phyloP scores from a whole-genome alignment of 2,888 invertebrate species.

The Drosophila kambysellisi region DNA sequence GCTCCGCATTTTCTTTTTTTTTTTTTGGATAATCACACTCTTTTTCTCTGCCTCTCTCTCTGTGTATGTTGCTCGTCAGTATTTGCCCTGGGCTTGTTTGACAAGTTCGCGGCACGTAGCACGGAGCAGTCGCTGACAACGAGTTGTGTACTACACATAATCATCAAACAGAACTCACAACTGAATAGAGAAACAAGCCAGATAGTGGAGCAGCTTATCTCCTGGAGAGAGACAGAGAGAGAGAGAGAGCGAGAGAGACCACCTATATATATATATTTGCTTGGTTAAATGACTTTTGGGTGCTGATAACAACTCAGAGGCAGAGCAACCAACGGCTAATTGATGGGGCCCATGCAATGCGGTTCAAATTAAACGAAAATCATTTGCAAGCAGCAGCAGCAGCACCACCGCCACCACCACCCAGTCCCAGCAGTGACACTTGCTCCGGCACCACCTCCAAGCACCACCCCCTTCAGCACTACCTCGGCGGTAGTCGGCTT shows the following conservation, averaged over 20 bases:
- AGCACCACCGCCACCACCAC: background rate
- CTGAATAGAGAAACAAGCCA: constrained; percentile 33
- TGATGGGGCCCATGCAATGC: constrained; percentile 51
- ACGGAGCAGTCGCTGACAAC: constrained; percentile 70
- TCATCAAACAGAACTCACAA: constrained; percentile 62
- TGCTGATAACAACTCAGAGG: constrained; percentile 54
- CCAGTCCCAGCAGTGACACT: constrained; percentile 15
- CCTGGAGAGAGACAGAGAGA: constrained; percentile 15
- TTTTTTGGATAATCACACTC: constrained; percentile 8
- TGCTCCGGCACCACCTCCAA: constrained; percentile 14
- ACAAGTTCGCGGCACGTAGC: constrained; percentile 75
- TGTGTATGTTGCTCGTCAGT: constrained; percentile 23
- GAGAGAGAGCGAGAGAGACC: constrained; percentile 11
- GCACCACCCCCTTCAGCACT: constrained; percentile 43
- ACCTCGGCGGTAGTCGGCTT: constrained; percentile 82
- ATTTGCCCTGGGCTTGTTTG: constrained; percentile 73
- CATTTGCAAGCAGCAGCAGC: constrained; percentile 71
- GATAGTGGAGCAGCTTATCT: constrained; percentile 67
- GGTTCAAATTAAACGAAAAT: constrained; percentile 79
- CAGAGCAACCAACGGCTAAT: constrained; percentile 31
- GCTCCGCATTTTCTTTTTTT: constrained; percentile 49
- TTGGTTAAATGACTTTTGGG: constrained; percentile 75
- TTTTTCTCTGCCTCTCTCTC: constrained; percentile 13
- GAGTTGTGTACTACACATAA: constrained; percentile 72
- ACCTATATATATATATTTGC: constrained; percentile 14